phyloP scores from a whole-genome alignment of 1,140 invertebrate species.

The Orussus abietinus region DNA sequence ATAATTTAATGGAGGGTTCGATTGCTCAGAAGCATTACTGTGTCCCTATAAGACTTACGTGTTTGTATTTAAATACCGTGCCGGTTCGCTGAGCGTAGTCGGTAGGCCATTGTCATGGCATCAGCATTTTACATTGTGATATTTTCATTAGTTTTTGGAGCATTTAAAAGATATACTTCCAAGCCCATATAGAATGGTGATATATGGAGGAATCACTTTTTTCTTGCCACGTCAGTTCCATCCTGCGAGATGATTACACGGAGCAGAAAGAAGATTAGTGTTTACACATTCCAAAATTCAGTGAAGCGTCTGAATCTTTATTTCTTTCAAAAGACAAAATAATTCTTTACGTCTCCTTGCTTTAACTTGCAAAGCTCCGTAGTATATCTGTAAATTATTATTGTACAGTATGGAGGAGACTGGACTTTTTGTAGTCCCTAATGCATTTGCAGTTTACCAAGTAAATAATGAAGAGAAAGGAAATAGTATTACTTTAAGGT shows the following conservation, averaged over 20 bases:
- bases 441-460: slow-evolving; percentile 19
- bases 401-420: slow-evolving; percentile 31
- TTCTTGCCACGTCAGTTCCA: no score
- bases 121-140: slow-evolving; percentile 45
- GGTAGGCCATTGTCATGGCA: slow-evolving; percentile 39
- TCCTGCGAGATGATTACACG: no score
- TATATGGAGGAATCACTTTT: no score
- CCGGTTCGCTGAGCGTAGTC: slow-evolving; percentile 11
- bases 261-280: no score
- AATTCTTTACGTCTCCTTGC: no score
- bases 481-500: slow-evolving; percentile 25
- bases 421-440: slow-evolving; percentile 8
- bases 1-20: no score
- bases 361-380: slow-evolving; percentile 19
- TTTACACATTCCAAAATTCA: no score
- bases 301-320: no score
- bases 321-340: no score
- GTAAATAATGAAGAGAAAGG: slow-evolving; percentile 20
- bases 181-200: no score
- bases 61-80: background rate
- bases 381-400: slow-evolving; percentile 33
- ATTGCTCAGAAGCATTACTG: no score
- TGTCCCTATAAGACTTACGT: background rate
- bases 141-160: slow-evolving; percentile 31
- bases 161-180: no score